Conservation (phyloP, 2,113 vertebrate genomes). For the Ctenodactylus gundi region DNA sequence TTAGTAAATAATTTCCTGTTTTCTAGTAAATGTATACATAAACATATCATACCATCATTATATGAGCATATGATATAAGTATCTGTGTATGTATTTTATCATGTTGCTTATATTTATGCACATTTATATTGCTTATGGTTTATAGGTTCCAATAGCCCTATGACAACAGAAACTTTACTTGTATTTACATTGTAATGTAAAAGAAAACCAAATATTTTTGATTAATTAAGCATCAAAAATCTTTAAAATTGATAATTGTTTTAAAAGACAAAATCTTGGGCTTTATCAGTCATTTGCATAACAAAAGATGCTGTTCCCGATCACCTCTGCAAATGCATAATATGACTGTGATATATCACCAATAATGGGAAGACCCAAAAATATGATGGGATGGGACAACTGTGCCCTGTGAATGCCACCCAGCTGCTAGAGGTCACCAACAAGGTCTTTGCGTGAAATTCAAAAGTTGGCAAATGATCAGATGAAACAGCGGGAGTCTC, state of each 20-base stretch:
- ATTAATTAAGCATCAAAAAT: background rate
- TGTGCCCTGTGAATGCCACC: background rate
- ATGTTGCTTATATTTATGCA: background rate
- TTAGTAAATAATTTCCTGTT: background rate
- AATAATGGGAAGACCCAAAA: background rate
- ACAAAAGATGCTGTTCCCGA: background rate
- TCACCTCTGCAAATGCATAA: background rate
- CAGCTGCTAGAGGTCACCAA: no score
- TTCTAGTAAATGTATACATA: background rate
- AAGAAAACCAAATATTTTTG: background rate
- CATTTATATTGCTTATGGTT: background rate
- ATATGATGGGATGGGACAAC: background rate
- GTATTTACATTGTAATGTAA: background rate
- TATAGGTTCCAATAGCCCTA: background rate
- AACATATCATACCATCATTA: background rate
- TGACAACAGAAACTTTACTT: background rate
- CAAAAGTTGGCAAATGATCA: no score
- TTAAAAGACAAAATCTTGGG: background rate
- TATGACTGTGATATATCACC: background rate
- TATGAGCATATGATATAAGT: background rate
- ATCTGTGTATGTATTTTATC: background rate
- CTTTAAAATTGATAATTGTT: background rate
- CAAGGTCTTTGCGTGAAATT: no score
- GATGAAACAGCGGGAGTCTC: no score
- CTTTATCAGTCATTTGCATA: background rate